phyloP scores from a whole-genome alignment of 2,888 invertebrate species.

The Junonia oenone region DNA sequence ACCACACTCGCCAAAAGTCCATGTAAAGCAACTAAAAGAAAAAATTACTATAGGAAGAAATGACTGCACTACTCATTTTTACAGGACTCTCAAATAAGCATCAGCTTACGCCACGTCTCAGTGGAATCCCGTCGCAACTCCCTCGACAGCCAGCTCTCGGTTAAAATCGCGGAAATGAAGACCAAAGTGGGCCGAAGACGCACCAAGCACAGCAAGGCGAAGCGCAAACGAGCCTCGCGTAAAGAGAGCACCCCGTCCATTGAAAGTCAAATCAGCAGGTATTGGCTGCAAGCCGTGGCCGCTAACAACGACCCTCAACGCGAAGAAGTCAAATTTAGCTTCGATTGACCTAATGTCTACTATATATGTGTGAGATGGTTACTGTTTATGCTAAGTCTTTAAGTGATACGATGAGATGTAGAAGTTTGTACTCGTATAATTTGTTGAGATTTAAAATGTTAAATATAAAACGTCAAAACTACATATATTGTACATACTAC shows the following conservation, averaged over 20 bases:
- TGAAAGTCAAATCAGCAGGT: slow-evolving; percentile 87
- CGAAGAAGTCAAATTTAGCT: slow-evolving; percentile 72
- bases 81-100: slow-evolving; percentile 84
- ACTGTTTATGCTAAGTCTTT: neutral
- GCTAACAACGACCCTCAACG: slow-evolving; percentile 78
- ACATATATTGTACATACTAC: neutral
- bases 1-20: no score
- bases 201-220: slow-evolving; percentile 63
- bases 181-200: slow-evolving; percentile 82
- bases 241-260: slow-evolving; percentile 88
- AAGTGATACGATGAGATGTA: neutral
- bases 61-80: no score
- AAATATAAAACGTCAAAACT: neutral
- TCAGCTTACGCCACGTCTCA: slow-evolving; percentile 89
- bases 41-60: no score
- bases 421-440: neutral
- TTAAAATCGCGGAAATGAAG: slow-evolving; percentile 91
- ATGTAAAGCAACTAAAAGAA: no score
- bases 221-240: slow-evolving; percentile 63
- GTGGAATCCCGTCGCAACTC: slow-evolving; percentile 93
- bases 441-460: neutral
- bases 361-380: neutral
- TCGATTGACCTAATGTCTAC: slow-evolving; percentile 56
- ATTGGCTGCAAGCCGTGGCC: slow-evolving; percentile 82
- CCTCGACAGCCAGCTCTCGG: slow-evolving; percentile 91